Evolutionary conservation across 2,797 vertebrate species (phyloP).

Genomic region (Sciurus vulgaris): DNA sequence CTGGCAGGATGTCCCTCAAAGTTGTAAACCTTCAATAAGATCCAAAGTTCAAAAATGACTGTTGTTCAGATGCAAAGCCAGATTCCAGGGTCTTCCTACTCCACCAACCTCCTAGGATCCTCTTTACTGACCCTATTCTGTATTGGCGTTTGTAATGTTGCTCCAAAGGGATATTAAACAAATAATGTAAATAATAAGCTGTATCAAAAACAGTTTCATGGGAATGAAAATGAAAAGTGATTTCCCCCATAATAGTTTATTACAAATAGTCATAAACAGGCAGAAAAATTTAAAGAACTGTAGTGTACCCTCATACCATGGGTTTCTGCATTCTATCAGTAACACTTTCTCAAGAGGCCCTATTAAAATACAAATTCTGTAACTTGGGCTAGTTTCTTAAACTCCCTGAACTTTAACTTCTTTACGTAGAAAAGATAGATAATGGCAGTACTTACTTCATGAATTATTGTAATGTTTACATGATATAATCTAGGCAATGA

Average conservation of each 20-base stretch:
- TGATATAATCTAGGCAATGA: background rate
- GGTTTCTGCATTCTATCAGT: background rate
- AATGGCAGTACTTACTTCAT: background rate
- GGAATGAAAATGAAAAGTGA: constrained; percentile 25
- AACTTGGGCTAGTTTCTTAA: constrained; percentile 7
- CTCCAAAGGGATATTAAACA: background rate
- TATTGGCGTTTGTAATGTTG: background rate
- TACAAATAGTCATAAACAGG: background rate
- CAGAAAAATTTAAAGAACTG: background rate
- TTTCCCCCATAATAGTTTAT: constrained; percentile 1
- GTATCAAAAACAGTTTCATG: background rate
- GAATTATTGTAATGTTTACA: background rate
- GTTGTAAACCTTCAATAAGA: background rate
- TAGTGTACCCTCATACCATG: background rate
- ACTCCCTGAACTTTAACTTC: background rate
- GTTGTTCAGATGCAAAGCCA: background rate
- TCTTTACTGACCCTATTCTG: background rate
- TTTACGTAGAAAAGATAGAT: background rate
- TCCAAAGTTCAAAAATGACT: background rate
- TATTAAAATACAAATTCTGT: constrained; percentile 7
- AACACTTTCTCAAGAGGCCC: background rate
- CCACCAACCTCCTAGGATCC: background rate
- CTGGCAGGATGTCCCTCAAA: background rate
- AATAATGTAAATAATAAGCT: background rate
- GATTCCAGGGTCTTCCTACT: background rate